Evolutionary conservation across 2,113 vertebrate genomes (phyloP).

Genomic region (Arvicanthis niloticus): DNA sequence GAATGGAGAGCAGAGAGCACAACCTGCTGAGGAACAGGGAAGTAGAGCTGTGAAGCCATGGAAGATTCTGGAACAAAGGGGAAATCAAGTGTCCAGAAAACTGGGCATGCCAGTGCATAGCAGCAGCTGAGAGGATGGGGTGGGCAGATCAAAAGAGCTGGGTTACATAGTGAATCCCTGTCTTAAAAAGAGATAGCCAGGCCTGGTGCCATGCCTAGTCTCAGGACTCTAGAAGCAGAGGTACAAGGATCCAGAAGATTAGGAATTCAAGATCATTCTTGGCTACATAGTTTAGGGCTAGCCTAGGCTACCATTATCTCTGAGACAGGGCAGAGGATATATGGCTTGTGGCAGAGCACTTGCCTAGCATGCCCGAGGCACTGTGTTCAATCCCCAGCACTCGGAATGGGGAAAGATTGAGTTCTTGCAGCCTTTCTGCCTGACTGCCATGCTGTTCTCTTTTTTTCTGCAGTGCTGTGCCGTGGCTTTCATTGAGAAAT

Average conservation of each 20-base stretch:
- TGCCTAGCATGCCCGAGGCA: not conserved
- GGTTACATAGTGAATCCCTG: not conserved
- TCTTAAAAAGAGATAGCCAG: not conserved
- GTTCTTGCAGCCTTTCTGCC: not conserved
- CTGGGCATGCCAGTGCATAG: too few relatives aligned
- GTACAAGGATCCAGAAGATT: not conserved
- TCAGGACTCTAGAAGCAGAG: not conserved
- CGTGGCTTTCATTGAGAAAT: constrained; percentile 97
- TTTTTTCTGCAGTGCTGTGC: constrained; percentile 93
- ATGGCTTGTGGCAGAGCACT: not conserved
- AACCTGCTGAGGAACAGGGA: not conserved
- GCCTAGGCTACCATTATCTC: not conserved
- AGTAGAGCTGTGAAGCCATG: not conserved
- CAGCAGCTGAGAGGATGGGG: not conserved
- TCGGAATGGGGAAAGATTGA: not conserved
- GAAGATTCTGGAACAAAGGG: not conserved
- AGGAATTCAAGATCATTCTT: not conserved
- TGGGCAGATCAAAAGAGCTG: too few relatives aligned
- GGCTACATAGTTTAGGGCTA: not conserved
- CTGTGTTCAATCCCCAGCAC: not conserved
- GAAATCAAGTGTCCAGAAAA: not conserved
- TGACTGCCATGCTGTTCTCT: not conserved
- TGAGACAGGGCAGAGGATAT: not conserved
- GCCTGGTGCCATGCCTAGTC: not conserved
- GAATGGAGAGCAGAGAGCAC: not conserved